Base-by-base conservation (phyloP, 2,797 vertebrate genomes). In the Macropodus opercularis region DNA sequence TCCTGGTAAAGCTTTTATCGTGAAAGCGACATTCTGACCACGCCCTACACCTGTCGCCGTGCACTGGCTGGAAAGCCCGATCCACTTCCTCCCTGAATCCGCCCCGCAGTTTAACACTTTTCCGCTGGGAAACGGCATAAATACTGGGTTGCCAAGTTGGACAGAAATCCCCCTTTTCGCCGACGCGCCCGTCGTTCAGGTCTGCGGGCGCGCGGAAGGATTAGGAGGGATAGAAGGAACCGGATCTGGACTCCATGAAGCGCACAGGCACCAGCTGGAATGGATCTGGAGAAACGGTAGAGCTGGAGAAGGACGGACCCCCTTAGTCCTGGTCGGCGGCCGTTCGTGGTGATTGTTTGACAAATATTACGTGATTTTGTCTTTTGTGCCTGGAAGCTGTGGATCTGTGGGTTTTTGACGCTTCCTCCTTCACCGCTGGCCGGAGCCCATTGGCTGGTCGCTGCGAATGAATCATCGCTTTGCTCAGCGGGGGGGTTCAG, bases 401-500 rank as follows among this genome's bases (percentile, higher is more conserved):
- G 57, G 34, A 3, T 67, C 18, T 9, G 6, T 2, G 9, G 23
- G 2, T 0, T 1, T 22, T 6, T n/a, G 23, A 2, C 38, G 47
- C 66, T 63, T 67, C 73, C 72, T 67, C 49, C 35, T 55, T 65
- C 58, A 58, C 70, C 62, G 55, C 60, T 21, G 50, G 54, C 55
- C 65, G 84, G 83, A 84, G 84, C 74, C 87, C 79, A 81, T 49
- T 61, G 79, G 76, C 81, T 57, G 75, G 6, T 61, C 29, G 47
- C 2, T 32, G 22, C 71, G 72, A 42, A 78, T 91, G 88, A 92
- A 89, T 91, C 90, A 90, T 89, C 86, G 59, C 61, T 69, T 74
- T 64, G 41, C 9, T 36, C 22, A 2, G 32, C 35, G 38, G 71
- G 48, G 42, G 42, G 51, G 65, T 34, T 12, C 48, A 24, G 74